Evolutionary conservation across 2,797 vertebrate species (phyloP), one percentile per base, ranked within the genome.

Genomic region (Peromyscus attwateri): DNA sequence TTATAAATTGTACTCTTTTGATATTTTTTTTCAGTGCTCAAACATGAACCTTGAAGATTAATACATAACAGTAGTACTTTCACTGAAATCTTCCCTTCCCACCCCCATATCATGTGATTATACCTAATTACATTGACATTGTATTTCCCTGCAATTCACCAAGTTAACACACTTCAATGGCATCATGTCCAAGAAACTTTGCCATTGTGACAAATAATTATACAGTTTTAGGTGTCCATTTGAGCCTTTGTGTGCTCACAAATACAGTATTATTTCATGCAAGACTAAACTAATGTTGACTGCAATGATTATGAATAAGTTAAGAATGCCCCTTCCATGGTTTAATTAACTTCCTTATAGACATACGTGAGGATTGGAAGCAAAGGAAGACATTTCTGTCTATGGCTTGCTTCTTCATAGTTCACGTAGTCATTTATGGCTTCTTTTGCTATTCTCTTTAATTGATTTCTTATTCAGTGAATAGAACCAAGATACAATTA

Each of bases 401-500:
- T 93, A 66, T 93, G 71, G n/a, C 27, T 97, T 66, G 17, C 43
- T 89, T 97, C 85, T 66, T 1, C 62, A 23, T 23, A 85, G 23
- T 25, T 12, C 55, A 4, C 75, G 55, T 31, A 70, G 29, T 81
- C 91, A 43, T 88, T 98, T 96, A 96, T 96, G 71, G 75, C 96
- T 79, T 97, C 46, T 60, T 97, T 95, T 66, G 49, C 93, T 97
- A 87, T 94, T 98, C 97, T 49, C 85, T 89, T 97, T 95, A 94
- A 94, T 95, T 91, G 83, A 80, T 94, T 97, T 98, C 95, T 97
- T 84, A 91, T 87, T 90, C 40, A 17, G 95, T 95, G 95, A 98
- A 97, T 91, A 97, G 88, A 97, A 90, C 77, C 95, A 96, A 85
- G 62, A 87, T 52, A 95, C 95, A 97, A 96, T 84, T 95, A 97